Base-by-base conservation (phyloP, 2,888 invertebrate genomes). In the Orthonevra nobilis region DNA sequence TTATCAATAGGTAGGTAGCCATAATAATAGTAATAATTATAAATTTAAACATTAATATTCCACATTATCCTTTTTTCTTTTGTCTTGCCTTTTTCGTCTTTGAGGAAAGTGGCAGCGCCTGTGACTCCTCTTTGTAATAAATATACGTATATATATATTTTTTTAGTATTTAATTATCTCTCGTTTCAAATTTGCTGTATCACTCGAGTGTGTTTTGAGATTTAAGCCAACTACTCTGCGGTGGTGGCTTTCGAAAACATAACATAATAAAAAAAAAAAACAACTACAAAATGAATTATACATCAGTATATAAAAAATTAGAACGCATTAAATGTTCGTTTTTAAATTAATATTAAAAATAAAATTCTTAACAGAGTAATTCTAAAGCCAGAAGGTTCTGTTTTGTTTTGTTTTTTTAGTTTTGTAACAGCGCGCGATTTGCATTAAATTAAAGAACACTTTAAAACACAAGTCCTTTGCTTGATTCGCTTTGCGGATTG, bases 1-100 rank as follows among this genome's bases (percentile, higher is more conserved):
- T 79, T 79, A 79, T 79, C 73, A 79, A 73, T 79, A 79, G 77
- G 72, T 72, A 70, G 42, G 60, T 77, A 70, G 63, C 58, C 60
- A 66, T 79, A 66, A 52, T 79, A 66, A 70, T 81, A 66, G 19
- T 63, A 64, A 69, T 61, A 23, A 23, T 74, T 61, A 69, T 68
- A 68, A 50, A 68, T 54, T 52, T 52, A 70, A 52, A 54, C 60
- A 52, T 54, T 60, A 52, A 70, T 68, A 54, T 68, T 58, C 46
- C 52, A 46, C 30, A 50, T 36, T 9, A 38, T 48, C 70, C 54
- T 48, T 56, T 10, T 23, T 36, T 12, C 23, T 52, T 2, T 32
- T 32, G n/a, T 23, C 23, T 30, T 19, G n/a, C n/a, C 14, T 6
- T 19, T 5, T n/a, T 20, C 58, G 32, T 32, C 28, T 15, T n/a